Percentiles rank a stretch among this genome's conserved stretches.
Evolutionary conservation across 2,113 vertebrate species (phyloP).

Genomic region (Heterotis niloticus): DNA sequence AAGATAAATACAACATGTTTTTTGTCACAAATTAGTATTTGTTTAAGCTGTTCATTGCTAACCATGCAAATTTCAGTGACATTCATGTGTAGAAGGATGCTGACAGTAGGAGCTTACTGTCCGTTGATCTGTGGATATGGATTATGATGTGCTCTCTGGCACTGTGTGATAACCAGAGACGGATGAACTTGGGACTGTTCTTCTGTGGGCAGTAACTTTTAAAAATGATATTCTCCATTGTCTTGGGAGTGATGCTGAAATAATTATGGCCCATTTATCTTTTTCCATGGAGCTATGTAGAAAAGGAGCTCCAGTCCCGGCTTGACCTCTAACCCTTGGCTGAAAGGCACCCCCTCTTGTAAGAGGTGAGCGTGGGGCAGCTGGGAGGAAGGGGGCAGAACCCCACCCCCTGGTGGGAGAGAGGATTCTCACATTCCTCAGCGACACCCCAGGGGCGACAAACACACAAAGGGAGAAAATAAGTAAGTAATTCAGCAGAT

Average conservation of each 20-base stretch:
- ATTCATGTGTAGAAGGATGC: too few species aligned
- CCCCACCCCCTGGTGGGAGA: neutral
- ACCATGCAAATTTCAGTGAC: too few species aligned
- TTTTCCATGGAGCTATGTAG: neutral
- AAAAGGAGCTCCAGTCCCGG: neutral
- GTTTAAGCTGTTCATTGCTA: too few species aligned
- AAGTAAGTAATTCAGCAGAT: neutral
- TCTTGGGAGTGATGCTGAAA: neutral
- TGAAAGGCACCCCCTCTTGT: neutral
- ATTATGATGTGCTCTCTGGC: too few species aligned
- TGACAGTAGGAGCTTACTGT: too few species aligned
- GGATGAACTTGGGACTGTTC: neutral
- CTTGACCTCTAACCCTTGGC: neutral
- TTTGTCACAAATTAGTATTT: too few species aligned
- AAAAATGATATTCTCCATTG: neutral
- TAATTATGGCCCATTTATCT: neutral
- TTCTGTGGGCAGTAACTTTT: neutral
- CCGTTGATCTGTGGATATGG: too few species aligned
- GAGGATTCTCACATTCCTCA: neutral
- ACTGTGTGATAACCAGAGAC: neutral
- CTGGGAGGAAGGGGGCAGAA: neutral
- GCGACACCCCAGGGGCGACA: neutral
- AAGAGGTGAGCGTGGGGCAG: neutral
- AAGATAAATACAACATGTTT: too few species aligned
- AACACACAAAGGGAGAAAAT: neutral